Conservation (phyloP, 2,113 vertebrate species). For the Heliornis fulica region DNA sequence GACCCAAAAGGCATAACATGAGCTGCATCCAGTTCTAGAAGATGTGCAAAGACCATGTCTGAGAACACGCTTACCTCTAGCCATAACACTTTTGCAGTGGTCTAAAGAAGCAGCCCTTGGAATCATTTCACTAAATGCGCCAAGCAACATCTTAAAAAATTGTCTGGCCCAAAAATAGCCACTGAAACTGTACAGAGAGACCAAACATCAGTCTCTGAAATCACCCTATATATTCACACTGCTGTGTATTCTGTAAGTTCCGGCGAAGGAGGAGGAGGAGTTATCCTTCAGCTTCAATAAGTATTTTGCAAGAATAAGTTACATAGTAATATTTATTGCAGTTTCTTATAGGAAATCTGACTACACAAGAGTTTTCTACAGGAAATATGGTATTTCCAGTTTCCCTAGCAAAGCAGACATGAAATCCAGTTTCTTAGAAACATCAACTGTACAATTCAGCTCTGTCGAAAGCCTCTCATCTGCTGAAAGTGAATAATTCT, state of each 20-base stretch:
- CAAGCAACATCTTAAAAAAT: background rate
- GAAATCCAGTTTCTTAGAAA: background rate
- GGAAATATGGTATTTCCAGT: background rate
- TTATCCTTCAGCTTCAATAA: background rate
- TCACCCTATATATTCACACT: background rate
- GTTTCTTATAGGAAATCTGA: background rate
- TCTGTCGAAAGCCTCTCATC: background rate
- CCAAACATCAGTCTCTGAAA: rapidly evolving
- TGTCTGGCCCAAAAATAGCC: background rate
- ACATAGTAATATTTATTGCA: background rate
- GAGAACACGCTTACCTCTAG: background rate
- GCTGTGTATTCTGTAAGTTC: background rate
- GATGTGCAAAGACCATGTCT: background rate
- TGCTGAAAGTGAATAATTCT: background rate
- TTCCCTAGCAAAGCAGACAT: background rate
- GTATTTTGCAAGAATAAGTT: background rate
- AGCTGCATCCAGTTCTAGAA: background rate
- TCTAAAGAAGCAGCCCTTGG: background rate
- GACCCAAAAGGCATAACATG: background rate
- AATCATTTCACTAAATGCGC: background rate
- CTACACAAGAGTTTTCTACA: background rate
- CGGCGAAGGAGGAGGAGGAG: background rate
- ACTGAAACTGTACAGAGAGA: background rate
- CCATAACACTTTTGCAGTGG: background rate
- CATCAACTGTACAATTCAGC: background rate